Percentiles rank a stretch among this genome's conserved stretches.
These are phyloP conservation scores for Grapholita molesta DNA, from an alignment of 1,140 invertebrate genomes.

Conservation along the genomic window DNA sequence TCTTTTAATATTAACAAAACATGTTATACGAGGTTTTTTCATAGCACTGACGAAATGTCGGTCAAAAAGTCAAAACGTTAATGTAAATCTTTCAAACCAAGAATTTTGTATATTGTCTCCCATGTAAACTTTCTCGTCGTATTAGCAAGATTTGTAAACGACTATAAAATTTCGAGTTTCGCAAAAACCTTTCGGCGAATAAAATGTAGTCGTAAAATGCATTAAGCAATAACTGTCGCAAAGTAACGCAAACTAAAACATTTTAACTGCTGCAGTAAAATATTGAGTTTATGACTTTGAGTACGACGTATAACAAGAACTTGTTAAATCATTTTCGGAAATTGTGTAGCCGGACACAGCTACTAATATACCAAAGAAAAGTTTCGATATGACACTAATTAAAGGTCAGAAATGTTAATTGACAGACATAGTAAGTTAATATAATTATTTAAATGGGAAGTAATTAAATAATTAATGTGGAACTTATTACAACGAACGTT, in stretches of 20 bases:
- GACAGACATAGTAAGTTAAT: too few relatives aligned
- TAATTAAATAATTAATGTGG: too few relatives aligned
- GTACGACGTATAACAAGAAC: neutral
- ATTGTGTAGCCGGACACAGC: neutral
- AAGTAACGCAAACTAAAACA: neutral
- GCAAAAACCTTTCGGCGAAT: neutral
- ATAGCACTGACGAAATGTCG: too few relatives aligned
- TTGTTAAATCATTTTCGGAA: slow-evolving; percentile 13
- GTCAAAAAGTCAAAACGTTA: too few relatives aligned
- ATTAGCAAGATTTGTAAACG: neutral
- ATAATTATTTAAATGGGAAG: too few relatives aligned
- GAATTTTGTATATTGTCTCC: neutral
- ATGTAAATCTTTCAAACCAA: too few relatives aligned
- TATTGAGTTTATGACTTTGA: slow-evolving; percentile 5
- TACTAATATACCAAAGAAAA: neutral
- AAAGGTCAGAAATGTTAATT: neutral
- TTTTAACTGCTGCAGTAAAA: neutral
- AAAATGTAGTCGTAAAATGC: neutral
- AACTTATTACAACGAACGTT: too few relatives aligned
- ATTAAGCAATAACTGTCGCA: slow-evolving; percentile 1
- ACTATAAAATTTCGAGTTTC: neutral
- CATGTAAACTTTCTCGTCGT: neutral
- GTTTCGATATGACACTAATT: neutral
- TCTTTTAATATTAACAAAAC: too few relatives aligned
- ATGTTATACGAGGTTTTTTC: too few relatives aligned